These are phyloP conservation scores for Vombatus ursinus DNA, from an alignment of 2,113 vertebrate genomes.

Conservation along the genomic window DNA sequence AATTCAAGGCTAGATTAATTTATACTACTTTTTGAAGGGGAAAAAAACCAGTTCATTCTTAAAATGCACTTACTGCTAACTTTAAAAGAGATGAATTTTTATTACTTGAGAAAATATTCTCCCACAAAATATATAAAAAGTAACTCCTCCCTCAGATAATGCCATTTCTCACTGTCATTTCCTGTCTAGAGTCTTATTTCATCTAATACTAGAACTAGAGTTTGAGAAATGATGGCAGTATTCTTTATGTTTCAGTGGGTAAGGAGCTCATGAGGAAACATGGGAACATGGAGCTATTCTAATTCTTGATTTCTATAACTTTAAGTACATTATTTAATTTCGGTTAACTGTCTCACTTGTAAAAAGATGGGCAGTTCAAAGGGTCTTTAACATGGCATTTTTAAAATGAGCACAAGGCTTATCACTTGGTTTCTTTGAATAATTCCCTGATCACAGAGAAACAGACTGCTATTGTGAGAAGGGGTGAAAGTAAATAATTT, in stretches of 20 bases:
- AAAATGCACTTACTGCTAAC: neutral
- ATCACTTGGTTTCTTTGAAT: neutral
- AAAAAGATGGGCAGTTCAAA: neutral
- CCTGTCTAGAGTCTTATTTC: neutral
- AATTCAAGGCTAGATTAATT: neutral
- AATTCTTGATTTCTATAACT: neutral
- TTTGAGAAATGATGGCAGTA: neutral
- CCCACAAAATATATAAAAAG: neutral
- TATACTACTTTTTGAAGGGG: neutral
- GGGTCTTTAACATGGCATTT: neutral
- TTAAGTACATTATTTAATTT: constrained; percentile 14
- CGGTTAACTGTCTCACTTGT: neutral
- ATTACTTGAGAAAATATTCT: neutral
- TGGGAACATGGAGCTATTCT: neutral
- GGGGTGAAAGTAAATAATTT: neutral
- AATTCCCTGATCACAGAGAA: neutral
- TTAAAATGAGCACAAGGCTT: neutral
- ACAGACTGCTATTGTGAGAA: neutral
- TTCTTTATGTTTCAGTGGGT: neutral
- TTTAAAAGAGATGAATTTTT: neutral
- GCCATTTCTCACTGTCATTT: neutral
- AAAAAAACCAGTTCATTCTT: neutral
- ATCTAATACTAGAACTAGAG: neutral
- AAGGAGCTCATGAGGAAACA: neutral
- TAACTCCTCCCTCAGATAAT: neutral